Base-by-base conservation (phyloP, 2,113 vertebrate genomes). In the Jacana jacana region DNA sequence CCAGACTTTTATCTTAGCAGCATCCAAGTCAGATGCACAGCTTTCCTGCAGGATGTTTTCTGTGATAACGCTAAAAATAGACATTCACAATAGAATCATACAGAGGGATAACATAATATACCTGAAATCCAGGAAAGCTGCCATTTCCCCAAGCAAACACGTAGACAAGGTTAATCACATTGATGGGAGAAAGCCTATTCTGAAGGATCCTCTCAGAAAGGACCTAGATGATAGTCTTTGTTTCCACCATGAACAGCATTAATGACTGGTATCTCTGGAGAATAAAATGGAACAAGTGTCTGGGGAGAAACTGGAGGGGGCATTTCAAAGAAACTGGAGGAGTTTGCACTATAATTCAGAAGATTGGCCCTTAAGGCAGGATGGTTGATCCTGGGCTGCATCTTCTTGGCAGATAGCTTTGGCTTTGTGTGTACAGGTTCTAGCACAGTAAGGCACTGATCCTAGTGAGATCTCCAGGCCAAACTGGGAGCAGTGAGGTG, bases 401-500 rank as follows among this genome's bases (percentile, higher is more conserved):
- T 30, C 65, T 88, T 12, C 49, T 35, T 57, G 61, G 15, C 71
- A 42, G 42, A 31, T 16, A 7, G 18, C 25, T 58, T 60, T 39
- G 48, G 33, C 55, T 46, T 75, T 58, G 73, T 39, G 17, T 6
- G 16, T 18, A 7, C 28, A 55, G 42, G n/a, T 72, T 48, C 52
- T 13, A 33, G 7, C 70, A 28, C 73, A 31, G 46, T 3, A 1
- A 60, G 7, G 10, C 55, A 7, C 49, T 71, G 42, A 31, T 71
- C n/a, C 40, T 23, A 52, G n/a, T 6, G 48, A 24, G 54, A n/a
- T 28, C n/a, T 49, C 0, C 0, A 71, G 40, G 19, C 14, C n/a
- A 49, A 30, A 57, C 0, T 35, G 42, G 27, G 69, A 73, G 66
- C 16, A 69, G 1, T 12, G 24, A 40, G 12, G 25, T 63, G 6